Conservation (phyloP, 64 coral and sea anemone species). For the Porites australiensis region DNA sequence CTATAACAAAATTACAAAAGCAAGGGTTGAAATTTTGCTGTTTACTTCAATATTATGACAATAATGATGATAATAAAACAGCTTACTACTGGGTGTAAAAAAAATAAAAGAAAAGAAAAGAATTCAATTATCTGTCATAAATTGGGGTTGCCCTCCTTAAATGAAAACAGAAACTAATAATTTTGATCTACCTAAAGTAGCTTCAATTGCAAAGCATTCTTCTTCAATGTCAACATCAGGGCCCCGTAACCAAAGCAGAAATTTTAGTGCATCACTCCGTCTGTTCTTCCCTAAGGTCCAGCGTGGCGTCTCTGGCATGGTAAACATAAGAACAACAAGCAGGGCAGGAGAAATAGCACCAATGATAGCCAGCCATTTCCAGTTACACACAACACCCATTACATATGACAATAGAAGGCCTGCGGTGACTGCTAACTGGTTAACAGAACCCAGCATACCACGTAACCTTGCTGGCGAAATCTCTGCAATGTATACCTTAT, state of each 20-base stretch:
- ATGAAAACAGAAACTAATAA: no score
- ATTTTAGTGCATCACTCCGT: constrained; percentile 57
- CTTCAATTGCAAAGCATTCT: constrained; percentile 77
- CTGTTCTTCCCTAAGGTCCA: constrained; percentile 80
- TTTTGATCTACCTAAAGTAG: constrained; percentile 33
- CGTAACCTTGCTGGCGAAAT: constrained; percentile 72
- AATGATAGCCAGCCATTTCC: constrained; percentile 74
- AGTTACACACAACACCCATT: constrained; percentile 66
- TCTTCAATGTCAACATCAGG: constrained; percentile 53
- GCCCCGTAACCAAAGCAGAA: constrained; percentile 77
- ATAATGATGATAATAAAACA: no score
- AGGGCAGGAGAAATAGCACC: constrained; percentile 73
- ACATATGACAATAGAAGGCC: constrained; percentile 74
- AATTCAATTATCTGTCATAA: no score
- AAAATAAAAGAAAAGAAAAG: no score
- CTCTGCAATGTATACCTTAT: constrained; percentile 93
- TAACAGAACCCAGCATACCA: constrained; percentile 80
- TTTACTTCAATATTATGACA: no score
- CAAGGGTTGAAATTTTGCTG: no score
- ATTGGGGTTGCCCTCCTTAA: no score
- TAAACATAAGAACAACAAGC: constrained; percentile 61
- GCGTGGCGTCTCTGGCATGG: constrained; percentile 85
- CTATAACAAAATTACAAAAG: no score
- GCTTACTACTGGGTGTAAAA: no score
- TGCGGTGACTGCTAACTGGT: constrained; percentile 77